A percentile compares a stretch with the other conserved stretches of the same genome.
Evolutionary conservation across 2,888 invertebrate genomes (phyloP).

Genomic region (Iselma pallidipennis): DNA sequence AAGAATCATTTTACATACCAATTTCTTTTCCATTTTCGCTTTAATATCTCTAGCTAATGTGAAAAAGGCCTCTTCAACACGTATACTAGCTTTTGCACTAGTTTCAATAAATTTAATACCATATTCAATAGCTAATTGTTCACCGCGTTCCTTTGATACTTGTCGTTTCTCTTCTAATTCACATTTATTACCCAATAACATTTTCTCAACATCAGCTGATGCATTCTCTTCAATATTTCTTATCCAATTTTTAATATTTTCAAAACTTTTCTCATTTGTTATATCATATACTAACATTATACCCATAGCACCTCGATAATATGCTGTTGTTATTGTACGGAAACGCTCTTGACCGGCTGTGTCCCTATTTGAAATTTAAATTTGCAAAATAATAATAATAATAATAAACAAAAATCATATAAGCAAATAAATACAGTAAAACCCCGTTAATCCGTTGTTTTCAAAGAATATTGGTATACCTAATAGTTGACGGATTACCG

Average conservation of each 20-base stretch:
- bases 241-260: slow-evolving; percentile 99
- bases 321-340: slow-evolving; percentile 99
- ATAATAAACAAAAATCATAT: neutral
- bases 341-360: slow-evolving; percentile 99
- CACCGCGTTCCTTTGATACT: slow-evolving; percentile 94
- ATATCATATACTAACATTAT: slow-evolving; percentile 99
- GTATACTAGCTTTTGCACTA: slow-evolving; percentile 96
- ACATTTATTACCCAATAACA: slow-evolving; percentile 99
- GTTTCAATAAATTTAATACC: slow-evolving; percentile 99
- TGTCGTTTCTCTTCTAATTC: slow-evolving; percentile 95
- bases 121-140: slow-evolving; percentile 96
- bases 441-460: no score
- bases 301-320: slow-evolving; percentile 99
- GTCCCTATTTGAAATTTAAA: slow-evolving; percentile 69
- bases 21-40: slow-evolving; percentile 97
- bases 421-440: slow-evolving; percentile 39
- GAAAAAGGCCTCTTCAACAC: slow-evolving; percentile 98
- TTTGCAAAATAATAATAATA: slow-evolving; percentile 1
- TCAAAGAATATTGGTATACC: no score
- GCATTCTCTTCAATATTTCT: slow-evolving; percentile 99
- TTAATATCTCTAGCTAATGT: slow-evolving; percentile 97
- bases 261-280: slow-evolving; percentile 98
- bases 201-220: slow-evolving; percentile 97
- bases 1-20: slow-evolving; percentile 72
- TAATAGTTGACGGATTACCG: no score